Percentiles rank a stretch among this genome's conserved stretches.
phyloP scores from a whole-genome alignment of 2,797 vertebrate species.

The Protonibea diacanthus region DNA sequence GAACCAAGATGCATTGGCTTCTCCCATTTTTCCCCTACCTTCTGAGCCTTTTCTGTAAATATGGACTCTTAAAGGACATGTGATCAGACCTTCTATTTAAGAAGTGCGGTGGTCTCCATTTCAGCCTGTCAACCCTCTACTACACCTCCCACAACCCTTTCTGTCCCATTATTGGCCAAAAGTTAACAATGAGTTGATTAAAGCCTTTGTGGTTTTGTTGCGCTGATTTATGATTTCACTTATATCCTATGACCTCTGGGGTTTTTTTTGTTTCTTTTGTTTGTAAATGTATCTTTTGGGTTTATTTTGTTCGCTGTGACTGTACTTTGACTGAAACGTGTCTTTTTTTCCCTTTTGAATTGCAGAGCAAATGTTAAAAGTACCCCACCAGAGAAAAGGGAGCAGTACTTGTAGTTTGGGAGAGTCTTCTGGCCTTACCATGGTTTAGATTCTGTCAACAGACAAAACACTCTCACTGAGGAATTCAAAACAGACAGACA shows the following conservation, averaged over 20 bases:
- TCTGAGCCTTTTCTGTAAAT: conserved; percentile 78
- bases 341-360: conserved; percentile 90
- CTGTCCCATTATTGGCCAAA: conserved; percentile 45
- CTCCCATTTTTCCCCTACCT: conserved; percentile 19
- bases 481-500: conserved; percentile 77
- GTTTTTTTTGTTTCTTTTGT: conserved; percentile 46
- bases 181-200: conserved; percentile 57
- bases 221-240: conserved; percentile 58
- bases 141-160: conserved; percentile 20
- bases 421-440: conserved; percentile 85
- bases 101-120: conserved; percentile 48
- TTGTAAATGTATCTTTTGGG: conserved; percentile 66
- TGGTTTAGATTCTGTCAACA: conserved; percentile 87
- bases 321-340: conserved; percentile 84
- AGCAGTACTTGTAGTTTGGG: conserved; percentile 92
- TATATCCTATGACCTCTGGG: conserved; percentile 77
- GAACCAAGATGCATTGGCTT: conserved; percentile 53
- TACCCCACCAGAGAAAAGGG: conserved; percentile 91
- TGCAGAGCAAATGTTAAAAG: conserved; percentile 93
- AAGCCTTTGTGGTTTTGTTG: conserved; percentile 43
- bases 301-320: conserved; percentile 72
- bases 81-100: conserved; percentile 61
- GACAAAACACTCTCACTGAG: conserved; percentile 83
- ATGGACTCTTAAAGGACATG: conserved; percentile 71
- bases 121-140: conserved; percentile 46